phyloP scores from a whole-genome alignment of 2,113 vertebrate species.

The Zootoca vivipara region DNA sequence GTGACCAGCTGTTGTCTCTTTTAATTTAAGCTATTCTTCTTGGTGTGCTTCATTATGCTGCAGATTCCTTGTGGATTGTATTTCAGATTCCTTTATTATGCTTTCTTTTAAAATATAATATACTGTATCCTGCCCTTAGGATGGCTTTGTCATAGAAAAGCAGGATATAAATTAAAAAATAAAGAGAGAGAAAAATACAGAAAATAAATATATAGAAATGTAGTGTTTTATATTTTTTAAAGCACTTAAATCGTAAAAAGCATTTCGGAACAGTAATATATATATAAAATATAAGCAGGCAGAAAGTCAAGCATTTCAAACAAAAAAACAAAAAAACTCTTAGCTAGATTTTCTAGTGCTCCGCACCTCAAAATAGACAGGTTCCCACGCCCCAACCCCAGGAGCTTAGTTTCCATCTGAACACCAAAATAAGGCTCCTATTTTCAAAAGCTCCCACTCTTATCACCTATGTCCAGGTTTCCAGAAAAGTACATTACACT shows the following conservation, averaged over 20 bases:
- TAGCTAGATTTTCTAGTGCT: neutral
- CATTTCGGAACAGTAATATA: neutral
- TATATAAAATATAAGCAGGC: neutral
- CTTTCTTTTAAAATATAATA: neutral
- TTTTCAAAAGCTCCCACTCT: constrained; percentile 27
- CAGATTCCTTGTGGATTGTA: neutral
- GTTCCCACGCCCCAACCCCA: neutral
- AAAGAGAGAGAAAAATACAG: neutral
- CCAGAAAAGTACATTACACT: constrained; percentile 23
- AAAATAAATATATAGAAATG: neutral
- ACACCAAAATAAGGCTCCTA: constrained; percentile 16
- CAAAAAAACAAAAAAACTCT: neutral
- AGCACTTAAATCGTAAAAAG: neutral
- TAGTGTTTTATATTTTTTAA: neutral
- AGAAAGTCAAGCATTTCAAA: neutral
- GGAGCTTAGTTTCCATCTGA: constrained; percentile 1
- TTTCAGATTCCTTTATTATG: neutral
- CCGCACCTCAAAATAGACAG: neutral
- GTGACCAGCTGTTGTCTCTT: neutral
- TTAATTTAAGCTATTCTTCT: neutral
- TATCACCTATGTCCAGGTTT: constrained; percentile 35
- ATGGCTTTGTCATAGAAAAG: neutral
- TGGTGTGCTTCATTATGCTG: neutral
- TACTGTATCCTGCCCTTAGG: neutral
- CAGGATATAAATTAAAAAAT: neutral